These are phyloP conservation scores for Seriola dumerili DNA, from an alignment of 2,113 vertebrate species.

Conservation along the genomic window DNA sequence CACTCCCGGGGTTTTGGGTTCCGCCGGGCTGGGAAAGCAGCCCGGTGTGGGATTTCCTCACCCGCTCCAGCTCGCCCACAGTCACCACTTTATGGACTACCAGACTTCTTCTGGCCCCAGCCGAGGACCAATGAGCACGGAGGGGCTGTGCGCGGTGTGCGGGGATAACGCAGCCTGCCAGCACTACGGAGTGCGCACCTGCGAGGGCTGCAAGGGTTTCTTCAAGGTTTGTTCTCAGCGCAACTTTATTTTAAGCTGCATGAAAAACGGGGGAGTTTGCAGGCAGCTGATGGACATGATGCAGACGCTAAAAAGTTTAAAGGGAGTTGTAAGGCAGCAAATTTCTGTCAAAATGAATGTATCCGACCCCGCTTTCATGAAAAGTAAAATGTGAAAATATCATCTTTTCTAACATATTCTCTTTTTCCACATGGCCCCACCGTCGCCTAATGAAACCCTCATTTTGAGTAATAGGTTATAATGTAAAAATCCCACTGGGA, in stretches of 20 bases:
- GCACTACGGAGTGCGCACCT: conserved; percentile 95
- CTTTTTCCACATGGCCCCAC: background rate
- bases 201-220: conserved; percentile 95
- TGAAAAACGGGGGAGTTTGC: background rate
- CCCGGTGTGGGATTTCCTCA: conserved; percentile 89
- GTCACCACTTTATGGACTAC: conserved; percentile 91
- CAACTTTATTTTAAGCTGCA: background rate
- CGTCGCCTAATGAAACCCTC: background rate
- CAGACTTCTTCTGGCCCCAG: conserved; percentile 86
- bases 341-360: background rate
- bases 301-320: background rate
- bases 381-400: background rate
- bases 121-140: conserved; percentile 87
- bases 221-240: conserved; percentile 88
- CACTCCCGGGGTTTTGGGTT: conserved; percentile 82
- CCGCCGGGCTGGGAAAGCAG: conserved; percentile 88
- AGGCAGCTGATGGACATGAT: background rate
- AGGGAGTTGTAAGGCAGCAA: background rate
- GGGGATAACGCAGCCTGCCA: conserved; percentile 97
- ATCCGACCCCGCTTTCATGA: background rate
- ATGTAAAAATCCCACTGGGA: conserved; percentile 18
- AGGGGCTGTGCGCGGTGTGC: conserved; percentile 96
- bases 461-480: conserved; percentile 5
- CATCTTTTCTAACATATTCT: background rate
- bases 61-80: conserved; percentile 89